These are phyloP conservation scores for Leptoclinus maculatus DNA, from an alignment of 2,797 vertebrate species.

Conservation along the genomic window DNA sequence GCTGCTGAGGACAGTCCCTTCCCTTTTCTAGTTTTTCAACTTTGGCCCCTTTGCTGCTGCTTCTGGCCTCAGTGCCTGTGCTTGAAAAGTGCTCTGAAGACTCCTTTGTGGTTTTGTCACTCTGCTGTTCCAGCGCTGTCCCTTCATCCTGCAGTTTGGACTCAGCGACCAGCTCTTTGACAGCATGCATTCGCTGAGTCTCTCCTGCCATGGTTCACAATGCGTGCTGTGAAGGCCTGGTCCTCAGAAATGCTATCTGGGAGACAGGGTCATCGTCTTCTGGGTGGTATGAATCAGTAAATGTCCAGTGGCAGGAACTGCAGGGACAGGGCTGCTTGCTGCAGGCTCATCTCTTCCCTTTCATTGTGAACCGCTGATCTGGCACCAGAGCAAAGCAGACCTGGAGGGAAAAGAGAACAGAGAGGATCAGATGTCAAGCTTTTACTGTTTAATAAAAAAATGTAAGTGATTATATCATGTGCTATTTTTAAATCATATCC, in stretches of 20 bases:
- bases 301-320: slow-evolving; percentile 76
- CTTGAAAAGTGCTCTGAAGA: slow-evolving; percentile 80
- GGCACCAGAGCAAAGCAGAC: slow-evolving; percentile 72
- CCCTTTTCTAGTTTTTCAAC: slow-evolving; percentile 83
- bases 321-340: slow-evolving; percentile 75
- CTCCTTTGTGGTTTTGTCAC: slow-evolving; percentile 84
- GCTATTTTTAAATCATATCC: not conserved
- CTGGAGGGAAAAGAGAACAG: slow-evolving; percentile 65
- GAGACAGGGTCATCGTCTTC: slow-evolving; percentile 84
- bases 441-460: not conserved
- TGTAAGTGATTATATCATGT: not conserved
- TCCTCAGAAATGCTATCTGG: slow-evolving; percentile 84
- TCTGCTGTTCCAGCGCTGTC: slow-evolving; percentile 81
- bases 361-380: slow-evolving; percentile 71
- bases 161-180: slow-evolving; percentile 83
- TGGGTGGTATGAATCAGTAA: slow-evolving; percentile 72
- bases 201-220: slow-evolving; percentile 93
- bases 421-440: slow-evolving; percentile 36
- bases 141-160: slow-evolving; percentile 87
- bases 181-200: slow-evolving; percentile 88
- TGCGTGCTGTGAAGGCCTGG: slow-evolving; percentile 79
- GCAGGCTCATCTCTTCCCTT: slow-evolving; percentile 80
- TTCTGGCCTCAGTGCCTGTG: slow-evolving; percentile 78
- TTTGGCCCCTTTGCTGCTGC: slow-evolving; percentile 66
- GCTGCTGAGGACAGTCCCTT: slow-evolving; percentile 87